These are phyloP conservation scores for Acleris cristana DNA, from an alignment of 2,888 invertebrate genomes.

Conservation along the genomic window DNA sequence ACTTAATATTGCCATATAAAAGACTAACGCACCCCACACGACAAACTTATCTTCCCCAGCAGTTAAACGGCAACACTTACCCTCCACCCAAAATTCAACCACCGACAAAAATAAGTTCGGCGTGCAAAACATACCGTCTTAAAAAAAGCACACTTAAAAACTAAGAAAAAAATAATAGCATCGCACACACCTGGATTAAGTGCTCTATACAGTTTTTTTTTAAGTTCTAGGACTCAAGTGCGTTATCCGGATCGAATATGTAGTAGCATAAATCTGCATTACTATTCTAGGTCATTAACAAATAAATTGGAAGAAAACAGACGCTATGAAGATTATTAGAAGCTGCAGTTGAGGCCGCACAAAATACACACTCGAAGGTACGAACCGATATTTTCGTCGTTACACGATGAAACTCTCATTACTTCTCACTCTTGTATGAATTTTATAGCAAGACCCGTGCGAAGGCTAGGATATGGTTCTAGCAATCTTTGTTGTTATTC, in stretches of 20 bases:
- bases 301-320: too few species aligned
- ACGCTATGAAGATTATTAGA: too few species aligned
- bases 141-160: conserved; percentile 73
- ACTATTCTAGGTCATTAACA: too few species aligned
- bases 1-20: conserved; percentile 16
- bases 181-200: conserved; percentile 60
- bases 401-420: too few species aligned
- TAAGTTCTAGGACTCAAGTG: conserved; percentile 25
- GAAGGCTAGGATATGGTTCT: too few species aligned
- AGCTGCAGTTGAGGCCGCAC: too few species aligned
- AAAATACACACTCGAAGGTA: too few species aligned
- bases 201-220: conserved; percentile 57
- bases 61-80: not conserved
- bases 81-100: not conserved
- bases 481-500: too few species aligned
- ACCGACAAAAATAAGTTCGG: not conserved
- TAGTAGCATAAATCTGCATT: not conserved
- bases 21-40: conserved; percentile 22
- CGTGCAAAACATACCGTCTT: conserved; percentile 39
- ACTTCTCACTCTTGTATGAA: too few species aligned
- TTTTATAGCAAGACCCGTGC: too few species aligned
- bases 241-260: conserved; percentile 44
- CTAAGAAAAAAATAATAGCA: conserved; percentile 61
- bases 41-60: conserved; percentile 4
- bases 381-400: too few species aligned